phyloP scores from a whole-genome alignment of 2,888 invertebrate species.

The Sarcophaga variegata region DNA sequence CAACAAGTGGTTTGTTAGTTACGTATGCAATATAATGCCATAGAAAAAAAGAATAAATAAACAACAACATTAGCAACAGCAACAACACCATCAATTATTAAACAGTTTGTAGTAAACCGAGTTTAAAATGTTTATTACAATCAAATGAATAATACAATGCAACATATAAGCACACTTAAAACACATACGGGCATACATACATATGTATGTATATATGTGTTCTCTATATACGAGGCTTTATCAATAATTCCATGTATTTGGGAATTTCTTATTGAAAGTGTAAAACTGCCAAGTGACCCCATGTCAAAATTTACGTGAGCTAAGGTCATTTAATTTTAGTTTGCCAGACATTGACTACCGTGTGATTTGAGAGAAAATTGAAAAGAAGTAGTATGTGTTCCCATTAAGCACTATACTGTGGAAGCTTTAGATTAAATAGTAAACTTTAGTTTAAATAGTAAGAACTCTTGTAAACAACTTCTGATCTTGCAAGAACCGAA shows the following conservation, averaged over 20 bases:
- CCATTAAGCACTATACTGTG: no score
- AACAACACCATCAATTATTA: slow-evolving; percentile 69
- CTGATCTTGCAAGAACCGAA: no score
- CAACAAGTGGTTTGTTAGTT: neutral
- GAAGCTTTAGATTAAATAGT: no score
- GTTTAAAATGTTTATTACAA: slow-evolving; percentile 58
- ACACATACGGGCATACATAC: neutral
- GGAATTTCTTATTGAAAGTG: no score
- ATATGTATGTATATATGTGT: neutral
- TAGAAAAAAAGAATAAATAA: neutral
- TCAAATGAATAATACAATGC: neutral
- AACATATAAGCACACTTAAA: neutral
- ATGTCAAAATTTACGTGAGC: no score
- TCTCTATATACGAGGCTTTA: neutral
- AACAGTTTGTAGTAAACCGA: slow-evolving; percentile 65
- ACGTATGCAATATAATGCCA: neutral
- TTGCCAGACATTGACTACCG: no score
- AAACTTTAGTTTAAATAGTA: no score
- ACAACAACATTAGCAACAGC: neutral
- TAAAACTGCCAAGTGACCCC: no score
- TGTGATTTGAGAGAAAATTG: no score
- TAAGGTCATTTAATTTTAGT: no score
- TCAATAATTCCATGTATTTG: neutral
- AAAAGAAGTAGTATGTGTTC: no score
- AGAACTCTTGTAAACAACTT: no score